Base-by-base conservation (phyloP, 2,888 invertebrate genomes). In the Sinopyrophorus schimmeli region DNA sequence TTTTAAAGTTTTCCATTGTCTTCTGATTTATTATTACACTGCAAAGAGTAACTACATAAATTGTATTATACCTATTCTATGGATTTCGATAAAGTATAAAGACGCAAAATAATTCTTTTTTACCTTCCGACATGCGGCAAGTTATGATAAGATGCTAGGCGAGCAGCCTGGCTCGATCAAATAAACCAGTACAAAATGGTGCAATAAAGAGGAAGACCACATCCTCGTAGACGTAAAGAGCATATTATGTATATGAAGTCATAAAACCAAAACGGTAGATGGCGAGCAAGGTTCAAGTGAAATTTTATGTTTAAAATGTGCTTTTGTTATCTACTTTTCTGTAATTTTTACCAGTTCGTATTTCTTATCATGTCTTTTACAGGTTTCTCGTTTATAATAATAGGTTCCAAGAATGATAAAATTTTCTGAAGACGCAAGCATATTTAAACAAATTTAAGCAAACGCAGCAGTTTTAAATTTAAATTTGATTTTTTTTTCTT, bases 231-330 rank as follows among this genome's bases (percentile, higher is more conserved):
- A 63, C 60, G 51, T 63, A 62, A 65, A 62, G 64, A 62, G 60
- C 60, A 59, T 63, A 64, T 65, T 65, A 65, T 66, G 66, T 63
- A 65, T 65, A 66, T 64, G 57, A 62, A 60, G 58, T 54, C 54
- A 60, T 65, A 66, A 66, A 66, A 57, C 54, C 57, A 44, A 51
- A 55, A 47, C 59, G 54, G 53, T 53, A 53, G 58, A 53, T 54
- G 54, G 57, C 55, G 47, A 52, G 55, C 58, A 54, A 53, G 57
- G 59, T 60, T 63, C 62, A 62, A 65, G 65, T 65, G 66, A 64
- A 65, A 66, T 66, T 66, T 65, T 65, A 65, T 63, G 66, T 62
- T 47, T 50, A 57, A 58, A 63, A 63, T 59, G 62, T 57, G 59
- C 62, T 57, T 59, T 61, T 61, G 61, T 64, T 64, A 62, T 64